Evolutionary conservation across 2,113 vertebrate genomes (phyloP).

Genomic region (Callorhinus ursinus): DNA sequence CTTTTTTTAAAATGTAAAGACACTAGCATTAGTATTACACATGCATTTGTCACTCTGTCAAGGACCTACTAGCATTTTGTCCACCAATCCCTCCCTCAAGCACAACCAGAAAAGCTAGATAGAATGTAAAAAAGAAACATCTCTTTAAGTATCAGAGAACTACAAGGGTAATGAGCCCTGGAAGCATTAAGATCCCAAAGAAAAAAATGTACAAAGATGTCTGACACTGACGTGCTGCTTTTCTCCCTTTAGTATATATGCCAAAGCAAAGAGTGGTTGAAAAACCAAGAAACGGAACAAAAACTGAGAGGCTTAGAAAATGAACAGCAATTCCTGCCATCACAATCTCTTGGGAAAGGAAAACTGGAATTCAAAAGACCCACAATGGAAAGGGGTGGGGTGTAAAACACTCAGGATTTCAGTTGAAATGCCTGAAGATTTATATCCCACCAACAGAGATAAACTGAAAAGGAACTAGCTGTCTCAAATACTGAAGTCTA

Average conservation of each 20-base stretch:
- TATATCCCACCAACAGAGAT: background rate
- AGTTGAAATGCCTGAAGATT: background rate
- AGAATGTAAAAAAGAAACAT: background rate
- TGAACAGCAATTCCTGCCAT: background rate
- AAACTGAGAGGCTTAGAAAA: background rate
- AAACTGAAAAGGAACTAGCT: background rate
- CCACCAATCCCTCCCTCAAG: background rate
- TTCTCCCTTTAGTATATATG: no score
- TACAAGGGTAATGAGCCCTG: background rate
- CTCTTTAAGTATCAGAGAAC: background rate
- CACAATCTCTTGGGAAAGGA: background rate
- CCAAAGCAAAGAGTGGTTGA: background rate
- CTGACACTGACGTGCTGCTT: background rate
- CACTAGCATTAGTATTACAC: background rate
- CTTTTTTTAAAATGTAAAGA: background rate
- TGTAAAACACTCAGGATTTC: background rate
- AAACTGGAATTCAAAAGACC: background rate
- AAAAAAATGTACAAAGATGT: background rate
- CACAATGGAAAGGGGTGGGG: no score
- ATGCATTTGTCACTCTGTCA: background rate
- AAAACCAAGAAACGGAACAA: background rate
- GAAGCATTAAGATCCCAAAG: background rate
- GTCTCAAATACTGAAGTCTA: background rate
- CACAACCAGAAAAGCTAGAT: background rate
- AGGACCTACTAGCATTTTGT: background rate